A percentile compares a stretch with the other conserved stretches of the same genome.
Conservation (phyloP, 2,888 invertebrate genomes). For the Lissonota sp. region DNA sequence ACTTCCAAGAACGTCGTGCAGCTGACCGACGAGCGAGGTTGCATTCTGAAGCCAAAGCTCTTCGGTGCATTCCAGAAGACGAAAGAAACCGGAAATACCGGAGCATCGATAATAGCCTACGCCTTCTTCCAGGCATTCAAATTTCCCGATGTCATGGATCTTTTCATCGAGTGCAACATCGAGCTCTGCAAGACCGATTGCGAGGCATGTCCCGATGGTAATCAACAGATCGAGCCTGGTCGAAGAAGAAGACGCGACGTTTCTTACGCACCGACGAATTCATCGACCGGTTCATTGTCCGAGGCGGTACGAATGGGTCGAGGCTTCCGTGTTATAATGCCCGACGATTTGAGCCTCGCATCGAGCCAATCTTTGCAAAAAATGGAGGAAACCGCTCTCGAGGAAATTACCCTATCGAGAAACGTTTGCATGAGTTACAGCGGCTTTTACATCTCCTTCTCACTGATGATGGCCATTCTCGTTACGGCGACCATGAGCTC, state of each 20-base stretch:
- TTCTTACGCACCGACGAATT: conserved; percentile 70
- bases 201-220: conserved; percentile 88
- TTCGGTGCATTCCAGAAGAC: conserved; percentile 94
- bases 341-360: conserved; percentile 87
- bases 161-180: conserved; percentile 92
- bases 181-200: conserved; percentile 93
- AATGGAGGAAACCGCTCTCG: conserved; percentile 67
- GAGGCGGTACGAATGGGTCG: conserved; percentile 88
- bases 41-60: conserved; percentile 91
- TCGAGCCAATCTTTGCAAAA: conserved; percentile 75
- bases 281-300: conserved; percentile 84
- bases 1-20: conserved; percentile 88
- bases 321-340: conserved; percentile 88
- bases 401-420: conserved; percentile 62
- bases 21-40: conserved; percentile 90
- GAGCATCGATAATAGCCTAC: conserved; percentile 90
- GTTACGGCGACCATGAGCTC: conserved; percentile 86
- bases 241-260: conserved; percentile 81
- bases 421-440: conserved; percentile 88
- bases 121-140: conserved; percentile 93
- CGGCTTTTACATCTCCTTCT: conserved; percentile 87
- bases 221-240: conserved; percentile 86
- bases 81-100: conserved; percentile 89
- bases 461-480: conserved; percentile 87
- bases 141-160: conserved; percentile 93